A percentile compares a stretch with the other conserved stretches of the same genome.
Conservation (phyloP, 2,888 invertebrate species). For the Strigamia maritima region DNA sequence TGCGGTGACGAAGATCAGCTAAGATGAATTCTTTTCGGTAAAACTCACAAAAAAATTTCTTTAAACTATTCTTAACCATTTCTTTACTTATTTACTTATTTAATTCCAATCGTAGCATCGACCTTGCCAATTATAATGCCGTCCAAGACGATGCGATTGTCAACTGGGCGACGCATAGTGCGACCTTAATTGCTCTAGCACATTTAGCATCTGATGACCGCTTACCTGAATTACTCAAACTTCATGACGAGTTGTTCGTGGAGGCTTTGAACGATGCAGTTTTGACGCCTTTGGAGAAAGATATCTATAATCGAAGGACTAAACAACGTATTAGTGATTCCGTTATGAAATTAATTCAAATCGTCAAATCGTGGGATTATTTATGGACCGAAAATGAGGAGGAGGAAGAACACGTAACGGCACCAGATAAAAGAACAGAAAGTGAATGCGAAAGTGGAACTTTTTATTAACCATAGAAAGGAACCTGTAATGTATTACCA, state of each 20-base stretch:
- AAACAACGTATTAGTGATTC: neutral
- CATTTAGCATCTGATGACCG: constrained; percentile 29
- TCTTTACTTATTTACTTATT: too few species aligned
- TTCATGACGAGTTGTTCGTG: constrained; percentile 31
- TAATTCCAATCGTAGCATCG: constrained; percentile 35
- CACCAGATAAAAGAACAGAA: too few species aligned
- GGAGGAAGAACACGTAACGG: neutral
- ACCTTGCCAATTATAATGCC: constrained; percentile 22
- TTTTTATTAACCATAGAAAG: too few species aligned
- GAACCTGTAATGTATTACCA: too few species aligned
- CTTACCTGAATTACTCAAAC: neutral
- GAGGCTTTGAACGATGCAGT: constrained; percentile 11
- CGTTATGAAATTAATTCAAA: neutral
- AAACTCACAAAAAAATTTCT: too few species aligned
- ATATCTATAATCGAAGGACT: neutral
- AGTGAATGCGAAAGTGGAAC: too few species aligned
- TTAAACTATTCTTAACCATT: too few species aligned
- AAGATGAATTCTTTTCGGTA: too few species aligned
- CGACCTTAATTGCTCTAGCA: constrained; percentile 33
- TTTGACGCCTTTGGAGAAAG: neutral
- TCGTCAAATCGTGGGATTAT: neutral
- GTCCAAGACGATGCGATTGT: constrained; percentile 20
- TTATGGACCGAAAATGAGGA: neutral
- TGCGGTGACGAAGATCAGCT: neutral
- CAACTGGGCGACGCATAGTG: constrained; percentile 32